phyloP scores from a whole-genome alignment of 23 tunicate species.

The Diplosoma virens region DNA sequence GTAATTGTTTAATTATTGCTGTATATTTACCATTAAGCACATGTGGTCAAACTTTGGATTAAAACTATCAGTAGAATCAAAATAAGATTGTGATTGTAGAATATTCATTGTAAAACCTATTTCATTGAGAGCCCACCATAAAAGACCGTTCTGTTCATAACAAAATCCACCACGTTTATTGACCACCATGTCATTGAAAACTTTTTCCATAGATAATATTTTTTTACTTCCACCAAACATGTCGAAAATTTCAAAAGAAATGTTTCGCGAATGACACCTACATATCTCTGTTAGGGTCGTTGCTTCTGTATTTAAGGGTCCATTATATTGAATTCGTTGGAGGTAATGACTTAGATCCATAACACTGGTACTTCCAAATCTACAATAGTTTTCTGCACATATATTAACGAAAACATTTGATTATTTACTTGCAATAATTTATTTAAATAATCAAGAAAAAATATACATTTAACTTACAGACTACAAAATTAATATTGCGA shows the following conservation, averaged over 20 bases:
- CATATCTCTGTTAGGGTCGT: neutral
- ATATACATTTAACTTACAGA: too few relatives aligned
- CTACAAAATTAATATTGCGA: too few relatives aligned
- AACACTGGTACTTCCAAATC: too few relatives aligned
- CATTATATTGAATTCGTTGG: conserved; percentile 21
- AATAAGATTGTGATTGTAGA: conserved; percentile 20
- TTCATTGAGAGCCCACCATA: conserved; percentile 30
- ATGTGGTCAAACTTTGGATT: conserved; percentile 41
- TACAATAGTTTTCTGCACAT: too few relatives aligned
- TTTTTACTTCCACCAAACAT: conserved; percentile 59
- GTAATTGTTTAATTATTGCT: neutral
- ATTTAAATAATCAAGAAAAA: too few relatives aligned
- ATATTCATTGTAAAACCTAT: conserved; percentile 37
- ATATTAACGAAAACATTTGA: too few relatives aligned
- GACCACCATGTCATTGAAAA: conserved; percentile 43
- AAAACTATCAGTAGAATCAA: neutral
- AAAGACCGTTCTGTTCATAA: conserved; percentile 50
- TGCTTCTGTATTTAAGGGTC: conserved; percentile 1
- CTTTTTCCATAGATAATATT: conserved; percentile 24
- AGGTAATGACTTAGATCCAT: conserved; percentile 8
- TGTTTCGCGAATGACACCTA: neutral
- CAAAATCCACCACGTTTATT: conserved; percentile 59
- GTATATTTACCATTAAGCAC: conserved; percentile 18
- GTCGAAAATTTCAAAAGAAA: conserved; percentile 46
- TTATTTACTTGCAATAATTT: too few relatives aligned